Conservation (phyloP, 1,140 invertebrate species). For the Diprion similis region DNA sequence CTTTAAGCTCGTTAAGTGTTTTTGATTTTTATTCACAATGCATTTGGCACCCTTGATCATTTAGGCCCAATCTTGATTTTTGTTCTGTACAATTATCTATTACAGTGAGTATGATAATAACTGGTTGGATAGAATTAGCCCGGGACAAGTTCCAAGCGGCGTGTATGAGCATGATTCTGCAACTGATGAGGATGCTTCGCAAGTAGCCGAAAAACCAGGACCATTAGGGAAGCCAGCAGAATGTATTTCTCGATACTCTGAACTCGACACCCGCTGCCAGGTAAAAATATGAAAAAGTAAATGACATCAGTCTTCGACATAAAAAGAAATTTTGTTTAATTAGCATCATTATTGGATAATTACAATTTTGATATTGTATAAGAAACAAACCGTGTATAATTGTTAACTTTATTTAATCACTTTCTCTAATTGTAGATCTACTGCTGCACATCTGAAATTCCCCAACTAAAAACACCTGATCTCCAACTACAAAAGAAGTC, state of each 20-base stretch:
- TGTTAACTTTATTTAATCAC: slow-evolving; percentile 1
- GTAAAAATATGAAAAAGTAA: slow-evolving; percentile 28
- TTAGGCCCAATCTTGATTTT: neutral
- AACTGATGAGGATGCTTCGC: slow-evolving; percentile 45
- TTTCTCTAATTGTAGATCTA: slow-evolving; percentile 38
- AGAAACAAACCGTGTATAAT: too few relatives aligned
- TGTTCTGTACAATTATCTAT: slow-evolving; percentile 1
- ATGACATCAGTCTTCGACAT: neutral
- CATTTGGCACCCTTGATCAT: neutral
- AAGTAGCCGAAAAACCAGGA: slow-evolving; percentile 39
- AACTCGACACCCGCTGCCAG: slow-evolving; percentile 53
- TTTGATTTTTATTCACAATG: slow-evolving; percentile 6
- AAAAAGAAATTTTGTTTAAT: neutral
- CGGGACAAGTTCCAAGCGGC: slow-evolving; percentile 48
- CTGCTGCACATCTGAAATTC: slow-evolving; percentile 54
- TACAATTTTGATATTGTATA: too few relatives aligned
- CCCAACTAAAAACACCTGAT: slow-evolving; percentile 52
- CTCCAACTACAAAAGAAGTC: slow-evolving; percentile 55
- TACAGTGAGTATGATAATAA: slow-evolving; percentile 52
- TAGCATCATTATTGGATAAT: too few relatives aligned
- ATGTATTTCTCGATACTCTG: slow-evolving; percentile 48
- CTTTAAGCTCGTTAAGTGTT: neutral
- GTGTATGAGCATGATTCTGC: slow-evolving; percentile 54
- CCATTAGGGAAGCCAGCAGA: slow-evolving; percentile 51
- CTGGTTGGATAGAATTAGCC: slow-evolving; percentile 51